Conservation (phyloP, 2,113 vertebrate species). For the Piprites chloris region DNA sequence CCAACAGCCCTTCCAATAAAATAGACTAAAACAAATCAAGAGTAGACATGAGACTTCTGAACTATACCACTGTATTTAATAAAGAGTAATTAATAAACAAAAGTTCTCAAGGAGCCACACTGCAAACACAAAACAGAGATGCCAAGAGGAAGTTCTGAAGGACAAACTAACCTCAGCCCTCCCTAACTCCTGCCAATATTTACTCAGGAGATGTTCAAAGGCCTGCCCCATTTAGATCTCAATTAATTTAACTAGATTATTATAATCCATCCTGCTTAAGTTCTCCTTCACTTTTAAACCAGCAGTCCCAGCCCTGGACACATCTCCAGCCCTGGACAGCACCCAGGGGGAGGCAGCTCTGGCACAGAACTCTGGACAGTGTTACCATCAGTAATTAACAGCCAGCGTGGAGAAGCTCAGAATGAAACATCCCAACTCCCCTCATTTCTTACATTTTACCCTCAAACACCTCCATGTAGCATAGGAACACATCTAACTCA, state of each 20-base stretch:
- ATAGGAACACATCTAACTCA: neutral
- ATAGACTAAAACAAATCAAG: neutral
- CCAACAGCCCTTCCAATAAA: neutral
- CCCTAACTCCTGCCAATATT: neutral
- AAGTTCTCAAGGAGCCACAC: neutral
- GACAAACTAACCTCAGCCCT: neutral
- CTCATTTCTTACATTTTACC: neutral
- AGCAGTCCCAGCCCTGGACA: neutral
- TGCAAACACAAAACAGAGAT: neutral
- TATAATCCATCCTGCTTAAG: neutral
- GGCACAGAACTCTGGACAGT: neutral
- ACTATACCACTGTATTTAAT: neutral
- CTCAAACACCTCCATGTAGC: accelerated
- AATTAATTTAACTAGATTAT: neutral
- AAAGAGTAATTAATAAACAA: neutral
- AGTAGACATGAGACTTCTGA: neutral
- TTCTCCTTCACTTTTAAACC: neutral
- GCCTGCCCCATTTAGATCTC: neutral
- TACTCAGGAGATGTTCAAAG: neutral
- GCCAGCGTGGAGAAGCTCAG: neutral
- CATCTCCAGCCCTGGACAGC: neutral
- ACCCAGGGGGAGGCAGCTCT: neutral
- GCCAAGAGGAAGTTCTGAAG: neutral
- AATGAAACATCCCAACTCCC: neutral
- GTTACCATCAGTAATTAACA: neutral